A percentile compares a stretch with the other conserved stretches of the same genome.
These are phyloP conservation scores for Carposina sasakii DNA, from an alignment of 1,140 invertebrate genomes.

Conservation along the genomic window DNA sequence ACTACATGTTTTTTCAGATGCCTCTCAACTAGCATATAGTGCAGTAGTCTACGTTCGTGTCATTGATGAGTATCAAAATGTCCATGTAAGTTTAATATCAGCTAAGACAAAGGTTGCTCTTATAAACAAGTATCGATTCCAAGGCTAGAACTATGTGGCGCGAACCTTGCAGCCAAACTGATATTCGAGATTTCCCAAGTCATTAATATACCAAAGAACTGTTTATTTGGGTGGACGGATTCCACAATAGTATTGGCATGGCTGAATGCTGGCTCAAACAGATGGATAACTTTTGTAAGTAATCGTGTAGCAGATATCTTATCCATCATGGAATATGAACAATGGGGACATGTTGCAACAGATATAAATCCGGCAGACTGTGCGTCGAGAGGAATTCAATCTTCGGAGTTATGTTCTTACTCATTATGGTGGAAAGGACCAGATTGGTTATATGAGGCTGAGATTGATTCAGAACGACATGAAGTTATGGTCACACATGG, in stretches of 20 bases:
- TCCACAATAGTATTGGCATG: slow-evolving; percentile 55
- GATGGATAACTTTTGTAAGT: slow-evolving; percentile 46
- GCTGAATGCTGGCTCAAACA: slow-evolving; percentile 33
- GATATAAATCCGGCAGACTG: slow-evolving; percentile 25
- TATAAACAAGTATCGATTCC: slow-evolving; percentile 39
- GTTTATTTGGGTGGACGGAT: slow-evolving; percentile 50
- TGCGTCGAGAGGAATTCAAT: slow-evolving; percentile 19
- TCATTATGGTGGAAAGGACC: slow-evolving; percentile 22
- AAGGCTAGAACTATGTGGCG: slow-evolving; percentile 46
- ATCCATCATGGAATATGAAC: slow-evolving; percentile 16
- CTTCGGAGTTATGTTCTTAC: slow-evolving; percentile 13
- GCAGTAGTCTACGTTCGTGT: slow-evolving; percentile 24
- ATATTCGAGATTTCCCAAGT: slow-evolving; percentile 25
- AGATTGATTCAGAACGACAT: not conserved
- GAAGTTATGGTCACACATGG: slow-evolving; percentile 17
- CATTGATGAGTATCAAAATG: slow-evolving; percentile 6
- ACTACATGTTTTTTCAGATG: too few relatives aligned
- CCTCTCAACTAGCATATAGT: too few relatives aligned
- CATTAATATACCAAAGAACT: slow-evolving; percentile 31
- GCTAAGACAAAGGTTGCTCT: slow-evolving; percentile 46
- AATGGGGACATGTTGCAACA: slow-evolving; percentile 43
- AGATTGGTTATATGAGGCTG: slow-evolving; percentile 13
- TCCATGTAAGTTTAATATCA: slow-evolving; percentile 24
- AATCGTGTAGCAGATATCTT: slow-evolving; percentile 54
- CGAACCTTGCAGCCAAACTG: slow-evolving; percentile 29